Percentiles rank a stretch among this genome's conserved stretches.
Evolutionary conservation across 2,113 vertebrate species (phyloP).

Genomic region (Dinomys branickii): DNA sequence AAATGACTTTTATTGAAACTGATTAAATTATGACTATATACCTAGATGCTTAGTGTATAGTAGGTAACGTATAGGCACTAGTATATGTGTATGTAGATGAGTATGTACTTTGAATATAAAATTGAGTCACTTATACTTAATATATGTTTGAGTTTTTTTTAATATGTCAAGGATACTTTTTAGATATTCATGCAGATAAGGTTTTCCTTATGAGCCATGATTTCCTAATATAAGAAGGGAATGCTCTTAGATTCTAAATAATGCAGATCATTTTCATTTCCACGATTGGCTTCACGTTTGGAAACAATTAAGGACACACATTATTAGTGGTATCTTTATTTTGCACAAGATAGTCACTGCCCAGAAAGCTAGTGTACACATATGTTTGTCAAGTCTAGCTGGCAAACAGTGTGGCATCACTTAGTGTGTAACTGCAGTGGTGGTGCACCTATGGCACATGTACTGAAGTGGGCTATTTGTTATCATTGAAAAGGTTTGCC

Average conservation of each 20-base stretch:
- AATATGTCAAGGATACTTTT: background rate
- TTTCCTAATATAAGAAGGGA: background rate
- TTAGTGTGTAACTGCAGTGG: background rate
- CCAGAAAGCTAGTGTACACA: fast-evolving
- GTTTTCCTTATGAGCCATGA: background rate
- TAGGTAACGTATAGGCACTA: background rate
- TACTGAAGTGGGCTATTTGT: background rate
- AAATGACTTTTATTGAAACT: background rate
- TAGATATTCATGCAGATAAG: background rate
- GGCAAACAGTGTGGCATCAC: background rate
- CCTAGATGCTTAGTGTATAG: too few species aligned
- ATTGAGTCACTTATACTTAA: background rate
- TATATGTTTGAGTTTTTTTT: background rate
- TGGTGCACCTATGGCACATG: background rate
- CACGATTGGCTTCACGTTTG: background rate
- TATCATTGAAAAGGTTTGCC: background rate
- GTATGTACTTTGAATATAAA: background rate
- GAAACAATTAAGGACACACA: background rate
- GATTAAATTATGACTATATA: background rate
- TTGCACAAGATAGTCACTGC: background rate
- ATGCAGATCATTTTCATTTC: background rate
- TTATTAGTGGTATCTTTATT: background rate
- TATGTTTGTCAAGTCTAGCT: background rate
- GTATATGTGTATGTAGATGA: background rate
- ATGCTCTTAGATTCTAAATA: background rate